Percentiles rank a stretch among this genome's conserved stretches.
Evolutionary conservation across 2,113 vertebrate genomes (phyloP).

Genomic region (Caloenas nicobarica): DNA sequence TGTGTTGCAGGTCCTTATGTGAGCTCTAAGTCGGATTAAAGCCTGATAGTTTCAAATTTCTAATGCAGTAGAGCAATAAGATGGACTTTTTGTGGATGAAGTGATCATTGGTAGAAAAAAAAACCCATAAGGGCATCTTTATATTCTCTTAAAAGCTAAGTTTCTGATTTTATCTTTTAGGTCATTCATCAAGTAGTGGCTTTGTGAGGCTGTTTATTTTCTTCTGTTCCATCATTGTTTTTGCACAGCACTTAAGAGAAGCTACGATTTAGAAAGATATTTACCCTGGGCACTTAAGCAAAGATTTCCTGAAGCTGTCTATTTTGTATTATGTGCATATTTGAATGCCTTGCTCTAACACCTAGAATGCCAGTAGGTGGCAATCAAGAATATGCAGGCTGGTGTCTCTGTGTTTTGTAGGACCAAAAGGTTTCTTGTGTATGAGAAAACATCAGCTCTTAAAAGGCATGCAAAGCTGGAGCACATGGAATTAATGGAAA

Average conservation of each 20-base stretch:
- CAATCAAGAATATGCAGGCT: conserved; percentile 26
- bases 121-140: not conserved
- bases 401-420: not conserved
- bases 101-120: not conserved
- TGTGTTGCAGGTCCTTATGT: not conserved
- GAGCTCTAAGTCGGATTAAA: not conserved
- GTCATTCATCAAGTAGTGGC: not conserved
- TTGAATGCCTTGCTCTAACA: not conserved
- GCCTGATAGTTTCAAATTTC: not conserved
- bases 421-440: not conserved
- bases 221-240: not conserved
- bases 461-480: not conserved
- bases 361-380: conserved; percentile 42
- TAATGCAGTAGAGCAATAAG: not conserved
- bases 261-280: not conserved
- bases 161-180: not conserved
- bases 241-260: not conserved
- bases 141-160: not conserved
- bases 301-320: not conserved
- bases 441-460: not conserved
- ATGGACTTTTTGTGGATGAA: not conserved
- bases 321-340: not conserved
- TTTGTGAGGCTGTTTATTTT: not conserved
- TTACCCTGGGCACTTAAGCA: not conserved
- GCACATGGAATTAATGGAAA: not conserved